These are phyloP conservation scores for Mus pahari DNA, from an alignment of 2,113 vertebrate species.

Conservation along the genomic window DNA sequence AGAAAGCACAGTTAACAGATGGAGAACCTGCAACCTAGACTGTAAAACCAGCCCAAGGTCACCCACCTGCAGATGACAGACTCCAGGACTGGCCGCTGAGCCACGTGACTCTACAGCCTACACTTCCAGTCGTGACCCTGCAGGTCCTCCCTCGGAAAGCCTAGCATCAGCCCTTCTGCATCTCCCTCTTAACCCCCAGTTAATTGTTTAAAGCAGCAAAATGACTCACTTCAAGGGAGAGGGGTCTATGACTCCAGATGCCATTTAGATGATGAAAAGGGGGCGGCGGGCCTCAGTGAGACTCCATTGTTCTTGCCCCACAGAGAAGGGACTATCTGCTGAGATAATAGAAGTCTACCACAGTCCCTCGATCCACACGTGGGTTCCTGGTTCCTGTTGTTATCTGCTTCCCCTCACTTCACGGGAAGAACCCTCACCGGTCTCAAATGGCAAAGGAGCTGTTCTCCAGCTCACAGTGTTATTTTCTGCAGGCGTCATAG, in stretches of 20 bases:
- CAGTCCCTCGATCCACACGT: constrained; percentile 22
- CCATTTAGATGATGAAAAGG: neutral
- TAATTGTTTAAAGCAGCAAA: constrained; percentile 63
- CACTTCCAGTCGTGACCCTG: neutral
- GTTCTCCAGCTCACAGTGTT: neutral
- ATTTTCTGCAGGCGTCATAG: constrained; percentile 29
- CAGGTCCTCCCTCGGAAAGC: neutral
- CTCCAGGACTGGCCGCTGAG: neutral
- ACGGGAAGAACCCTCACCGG: constrained; percentile 53
- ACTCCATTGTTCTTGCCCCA: constrained; percentile 51
- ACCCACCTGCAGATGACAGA: neutral
- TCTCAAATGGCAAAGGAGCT: constrained; percentile 51
- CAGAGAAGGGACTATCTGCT: constrained; percentile 45
- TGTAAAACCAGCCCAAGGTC: neutral
- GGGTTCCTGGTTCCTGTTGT: neutral
- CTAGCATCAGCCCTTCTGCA: neutral
- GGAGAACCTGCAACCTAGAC: neutral
- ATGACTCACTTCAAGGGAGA: constrained; percentile 51
- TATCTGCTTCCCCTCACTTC: neutral
- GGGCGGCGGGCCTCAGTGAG: neutral
- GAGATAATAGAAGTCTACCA: constrained; percentile 8
- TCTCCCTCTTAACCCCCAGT: constrained; percentile 21
- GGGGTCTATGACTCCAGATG: neutral
- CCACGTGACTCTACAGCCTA: neutral
- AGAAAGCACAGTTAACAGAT: neutral